A percentile compares a stretch with the other conserved stretches of the same genome.
Conservation (phyloP, 2,888 invertebrate species). For the Cryptus armator region DNA sequence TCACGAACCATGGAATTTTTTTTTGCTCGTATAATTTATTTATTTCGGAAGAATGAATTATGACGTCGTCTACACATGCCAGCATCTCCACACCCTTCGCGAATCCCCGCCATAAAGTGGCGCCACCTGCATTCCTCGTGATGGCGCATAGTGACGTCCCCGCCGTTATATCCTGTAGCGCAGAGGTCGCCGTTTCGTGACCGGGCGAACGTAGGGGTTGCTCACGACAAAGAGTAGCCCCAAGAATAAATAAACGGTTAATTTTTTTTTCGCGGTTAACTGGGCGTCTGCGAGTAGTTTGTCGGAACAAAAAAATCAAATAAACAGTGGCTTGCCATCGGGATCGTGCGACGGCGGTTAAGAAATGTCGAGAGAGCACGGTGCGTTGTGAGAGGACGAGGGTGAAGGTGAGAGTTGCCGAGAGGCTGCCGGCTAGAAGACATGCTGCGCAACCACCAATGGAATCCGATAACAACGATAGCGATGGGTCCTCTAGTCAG, state of each 20-base stretch:
- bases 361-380: slow-evolving; percentile 32
- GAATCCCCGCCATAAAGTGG: slow-evolving; percentile 44
- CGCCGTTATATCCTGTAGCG: slow-evolving; percentile 38
- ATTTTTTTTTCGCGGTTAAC: background rate
- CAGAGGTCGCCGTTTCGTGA: slow-evolving; percentile 63
- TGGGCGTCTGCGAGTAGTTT: too few relatives aligned
- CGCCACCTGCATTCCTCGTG: slow-evolving; percentile 55
- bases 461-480: slow-evolving; percentile 69
- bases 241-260: slow-evolving; percentile 11
- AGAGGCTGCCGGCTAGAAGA: slow-evolving; percentile 49
- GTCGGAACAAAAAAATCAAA: background rate
- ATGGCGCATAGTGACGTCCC: slow-evolving; percentile 50
- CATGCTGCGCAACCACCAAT: slow-evolving; percentile 67
- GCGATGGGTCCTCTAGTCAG: slow-evolving; percentile 74
- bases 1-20: too few relatives aligned
- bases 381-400: slow-evolving; percentile 33
- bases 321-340: slow-evolving; percentile 13
- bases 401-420: slow-evolving; percentile 44
- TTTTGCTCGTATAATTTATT: too few relatives aligned
- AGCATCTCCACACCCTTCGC: background rate
- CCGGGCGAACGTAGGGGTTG: slow-evolving; percentile 63
- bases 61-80: background rate
- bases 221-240: slow-evolving; percentile 40
- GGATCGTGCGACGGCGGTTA: background rate
- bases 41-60: background rate